Percentiles rank a stretch among this genome's conserved stretches.
Conservation (phyloP, 2,797 vertebrate species). For the Lepidocolaptes lacrymiger region DNA sequence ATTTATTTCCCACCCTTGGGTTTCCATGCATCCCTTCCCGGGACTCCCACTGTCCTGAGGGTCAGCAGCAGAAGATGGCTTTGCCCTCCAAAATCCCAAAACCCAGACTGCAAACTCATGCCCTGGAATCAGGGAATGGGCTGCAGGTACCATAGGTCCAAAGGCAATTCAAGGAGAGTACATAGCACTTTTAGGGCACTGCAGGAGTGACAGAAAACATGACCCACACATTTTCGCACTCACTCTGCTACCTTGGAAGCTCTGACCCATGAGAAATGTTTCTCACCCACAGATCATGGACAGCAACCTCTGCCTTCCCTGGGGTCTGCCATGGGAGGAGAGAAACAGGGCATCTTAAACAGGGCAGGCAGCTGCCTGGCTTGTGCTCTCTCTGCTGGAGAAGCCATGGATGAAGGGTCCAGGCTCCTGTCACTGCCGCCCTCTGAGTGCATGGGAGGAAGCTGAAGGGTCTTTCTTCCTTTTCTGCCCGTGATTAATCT, state of each 20-base stretch:
- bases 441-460: not conserved
- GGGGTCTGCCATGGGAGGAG: not conserved
- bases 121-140: not conserved
- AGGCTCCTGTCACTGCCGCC: not conserved
- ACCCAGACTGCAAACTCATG: not conserved
- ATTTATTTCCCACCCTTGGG: slow-evolving; percentile 50
- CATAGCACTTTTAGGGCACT: not conserved
- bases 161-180: not conserved
- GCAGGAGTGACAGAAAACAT: not conserved
- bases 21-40: not conserved
- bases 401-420: not conserved
- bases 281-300: not conserved
- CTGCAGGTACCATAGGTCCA: not conserved
- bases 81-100: not conserved
- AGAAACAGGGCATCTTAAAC: not conserved
- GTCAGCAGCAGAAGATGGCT: not conserved
- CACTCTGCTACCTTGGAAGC: not conserved
- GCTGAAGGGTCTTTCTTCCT: slow-evolving; percentile 13
- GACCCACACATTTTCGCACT: not conserved
- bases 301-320: not conserved
- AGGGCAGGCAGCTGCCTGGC: not conserved
- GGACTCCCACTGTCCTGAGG: not conserved
- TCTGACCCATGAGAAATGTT: not conserved
- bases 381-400: rapidly evolving
- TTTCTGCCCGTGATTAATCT: slow-evolving; percentile 71